phyloP scores from a whole-genome alignment of 2,797 vertebrate species.

The Capromys pilorides region DNA sequence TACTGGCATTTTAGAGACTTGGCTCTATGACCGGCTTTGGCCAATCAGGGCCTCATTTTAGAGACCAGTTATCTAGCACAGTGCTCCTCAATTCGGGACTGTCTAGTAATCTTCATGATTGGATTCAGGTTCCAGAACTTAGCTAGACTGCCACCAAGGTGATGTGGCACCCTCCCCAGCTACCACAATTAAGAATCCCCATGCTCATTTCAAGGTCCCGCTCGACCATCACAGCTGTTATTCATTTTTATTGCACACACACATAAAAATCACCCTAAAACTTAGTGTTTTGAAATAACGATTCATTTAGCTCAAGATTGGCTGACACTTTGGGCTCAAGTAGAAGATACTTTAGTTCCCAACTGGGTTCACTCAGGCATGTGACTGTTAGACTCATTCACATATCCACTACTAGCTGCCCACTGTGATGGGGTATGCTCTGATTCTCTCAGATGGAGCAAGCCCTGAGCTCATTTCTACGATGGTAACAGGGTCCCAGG shows the following conservation, averaged over 20 bases:
- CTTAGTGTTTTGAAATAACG: neutral
- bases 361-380: neutral
- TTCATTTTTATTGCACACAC: neutral
- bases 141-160: neutral
- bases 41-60: too few species aligned
- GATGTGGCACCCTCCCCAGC: neutral
- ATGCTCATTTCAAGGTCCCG: neutral
- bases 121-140: neutral
- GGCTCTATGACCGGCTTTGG: neutral
- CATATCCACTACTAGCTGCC: neutral
- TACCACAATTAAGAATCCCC: neutral
- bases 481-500: neutral
- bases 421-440: neutral
- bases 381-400: neutral
- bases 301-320: neutral
- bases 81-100: neutral
- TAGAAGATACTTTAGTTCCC: neutral
- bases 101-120: neutral
- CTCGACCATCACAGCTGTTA: neutral
- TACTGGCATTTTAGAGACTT: neutral
- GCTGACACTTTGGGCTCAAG: neutral
- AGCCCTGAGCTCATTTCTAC: neutral
- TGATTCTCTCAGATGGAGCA: neutral
- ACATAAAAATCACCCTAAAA: neutral
- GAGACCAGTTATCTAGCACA: neutral